Evolutionary conservation across 2,797 vertebrate genomes (phyloP), one percentile per base, ranked within the genome.

Genomic region (Silurus lanzhouensis): DNA sequence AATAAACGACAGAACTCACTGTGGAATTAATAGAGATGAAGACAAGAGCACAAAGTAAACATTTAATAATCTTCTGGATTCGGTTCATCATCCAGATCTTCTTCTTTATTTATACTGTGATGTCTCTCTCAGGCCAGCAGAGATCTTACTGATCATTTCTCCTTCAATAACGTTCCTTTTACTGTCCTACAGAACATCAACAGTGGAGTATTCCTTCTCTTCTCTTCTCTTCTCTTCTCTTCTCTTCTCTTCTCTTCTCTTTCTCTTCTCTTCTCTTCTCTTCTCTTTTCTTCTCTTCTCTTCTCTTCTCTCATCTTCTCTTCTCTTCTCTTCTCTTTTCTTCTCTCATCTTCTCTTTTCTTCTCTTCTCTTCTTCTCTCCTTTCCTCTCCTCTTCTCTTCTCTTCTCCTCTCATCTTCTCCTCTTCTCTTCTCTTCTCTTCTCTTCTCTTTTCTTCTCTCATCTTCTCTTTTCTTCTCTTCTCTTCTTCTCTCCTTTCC

Each of bases 131-230:
- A 66, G 38, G 27, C 61, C 80, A 82, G 78, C 70, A 58, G 75
- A 88, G 85, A 79, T 72, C 57, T 84, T 83, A 52, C 75, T 74
- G 58, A 27, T 66, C 14, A 71, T 80, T 78, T 86, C 79, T 81
- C 31, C 84, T 86, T 76, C 67, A 75, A 20, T 88, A 72, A 66
- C 55, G 77, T 85, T 70, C 60, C 72, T 63, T 31, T 83, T 77
- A 89, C 85, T 85, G 78, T 85, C 44, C 20, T 31, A 38, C 57
- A n/a, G 19, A 66, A 68, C 60, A 48, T 71, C 68, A 12, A 27
- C 52, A 48, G 58, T 12, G 15, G 27, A 57, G 14, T n/a, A 7
- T 57, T 67, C 22, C 14, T 38, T 0, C 44, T 20, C 48, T 76
- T 38, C 3, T 9, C 20, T 4, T 58, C 38, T 27, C 31, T 58